Conservation (phyloP, 2,113 vertebrate genomes). For the Herpailurus yagouaroundi region DNA sequence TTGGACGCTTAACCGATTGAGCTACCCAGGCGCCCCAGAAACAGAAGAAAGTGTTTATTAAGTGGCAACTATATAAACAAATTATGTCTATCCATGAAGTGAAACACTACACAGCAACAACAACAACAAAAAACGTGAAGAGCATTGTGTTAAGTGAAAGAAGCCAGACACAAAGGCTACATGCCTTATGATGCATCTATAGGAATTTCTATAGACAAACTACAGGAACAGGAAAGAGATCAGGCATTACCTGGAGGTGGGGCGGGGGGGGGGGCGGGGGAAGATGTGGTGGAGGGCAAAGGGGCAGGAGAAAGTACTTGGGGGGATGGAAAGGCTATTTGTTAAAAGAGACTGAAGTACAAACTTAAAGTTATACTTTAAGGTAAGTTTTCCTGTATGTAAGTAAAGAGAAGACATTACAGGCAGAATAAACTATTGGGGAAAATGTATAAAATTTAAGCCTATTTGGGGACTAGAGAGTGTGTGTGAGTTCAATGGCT, state of each 20-base stretch:
- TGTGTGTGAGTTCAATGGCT: not conserved
- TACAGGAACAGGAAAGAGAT: not conserved
- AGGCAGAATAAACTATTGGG: not conserved
- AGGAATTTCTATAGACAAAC: not conserved
- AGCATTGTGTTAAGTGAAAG: not conserved
- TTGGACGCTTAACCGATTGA: too few relatives aligned
- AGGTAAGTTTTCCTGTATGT: not conserved
- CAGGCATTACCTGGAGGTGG: not conserved
- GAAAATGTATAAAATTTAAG: not conserved
- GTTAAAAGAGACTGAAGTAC: not conserved
- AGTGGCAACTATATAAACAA: not conserved
- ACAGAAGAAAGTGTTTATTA: too few relatives aligned
- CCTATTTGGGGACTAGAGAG: not conserved
- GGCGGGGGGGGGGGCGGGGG: too few relatives aligned
- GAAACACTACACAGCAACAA: not conserved
- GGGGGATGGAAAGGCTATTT: not conserved
- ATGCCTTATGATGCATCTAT: not conserved
- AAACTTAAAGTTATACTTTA: not conserved
- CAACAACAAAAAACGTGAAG: not conserved
- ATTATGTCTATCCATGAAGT: not conserved
- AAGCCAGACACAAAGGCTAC: not conserved
- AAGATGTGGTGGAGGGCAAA: not conserved
- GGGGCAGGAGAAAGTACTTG: too few relatives aligned
- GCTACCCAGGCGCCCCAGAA: too few relatives aligned
- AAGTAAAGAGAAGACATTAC: not conserved